phyloP scores from a whole-genome alignment of 37 sponge, comb jelly and placozoan genomes.

The Bolinopsis microptera region DNA sequence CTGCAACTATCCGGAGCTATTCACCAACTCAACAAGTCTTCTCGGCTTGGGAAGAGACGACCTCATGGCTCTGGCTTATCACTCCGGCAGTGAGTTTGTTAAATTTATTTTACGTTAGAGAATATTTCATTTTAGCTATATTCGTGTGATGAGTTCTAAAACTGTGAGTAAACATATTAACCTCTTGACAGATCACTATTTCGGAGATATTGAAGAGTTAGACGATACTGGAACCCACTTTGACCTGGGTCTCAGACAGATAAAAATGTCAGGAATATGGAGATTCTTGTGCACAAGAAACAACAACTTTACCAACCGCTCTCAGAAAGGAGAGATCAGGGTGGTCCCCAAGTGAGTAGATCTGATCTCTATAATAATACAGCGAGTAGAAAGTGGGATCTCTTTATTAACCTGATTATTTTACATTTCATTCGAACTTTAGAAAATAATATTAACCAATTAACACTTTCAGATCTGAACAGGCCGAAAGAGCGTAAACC shows the following conservation, averaged over 20 bases:
- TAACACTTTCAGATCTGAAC: too few species aligned
- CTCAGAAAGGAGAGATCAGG: slow-evolving; percentile 84
- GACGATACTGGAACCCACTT: slow-evolving; percentile 98
- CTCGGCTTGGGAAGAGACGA: slow-evolving; percentile 67
- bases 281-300: slow-evolving; percentile 95
- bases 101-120: too few species aligned
- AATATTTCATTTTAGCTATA: too few species aligned
- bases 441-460: too few species aligned
- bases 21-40: slow-evolving; percentile 12
- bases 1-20: slow-evolving; percentile 37
- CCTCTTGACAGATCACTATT: slow-evolving; percentile 85
- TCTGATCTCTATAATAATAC: too few species aligned
- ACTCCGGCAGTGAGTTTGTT: too few species aligned
- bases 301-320: slow-evolving; percentile 99
- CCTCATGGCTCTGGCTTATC: slow-evolving; percentile 49
- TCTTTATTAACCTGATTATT: too few species aligned
- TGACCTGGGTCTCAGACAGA: slow-evolving; percentile 84
- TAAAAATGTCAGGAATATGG: slow-evolving; percentile 79
- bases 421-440: too few species aligned
- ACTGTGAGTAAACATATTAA: too few species aligned
- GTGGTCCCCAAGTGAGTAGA: neutral
- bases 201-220: slow-evolving; percentile 96
- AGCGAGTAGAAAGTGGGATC: too few species aligned
- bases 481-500: too few species aligned
- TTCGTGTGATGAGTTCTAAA: too few species aligned